Percentiles rank a stretch among this genome's conserved stretches.
Conservation (phyloP, 2,888 invertebrate genomes). For the Parelbella ahira region DNA sequence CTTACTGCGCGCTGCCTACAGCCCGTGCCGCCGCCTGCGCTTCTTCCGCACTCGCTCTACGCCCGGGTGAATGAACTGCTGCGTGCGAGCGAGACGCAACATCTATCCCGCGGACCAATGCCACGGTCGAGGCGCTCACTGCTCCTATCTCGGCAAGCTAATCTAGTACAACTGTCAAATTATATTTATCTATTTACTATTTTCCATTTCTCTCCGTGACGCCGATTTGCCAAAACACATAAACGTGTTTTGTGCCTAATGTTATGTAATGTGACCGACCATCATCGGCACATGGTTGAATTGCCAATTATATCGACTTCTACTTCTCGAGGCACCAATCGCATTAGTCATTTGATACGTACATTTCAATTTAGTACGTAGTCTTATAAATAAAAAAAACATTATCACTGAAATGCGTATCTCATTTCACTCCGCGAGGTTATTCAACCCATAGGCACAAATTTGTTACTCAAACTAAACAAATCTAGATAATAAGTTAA, state of each 20-base stretch:
- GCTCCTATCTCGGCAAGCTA: slow-evolving; percentile 56
- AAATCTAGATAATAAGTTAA: too few species aligned
- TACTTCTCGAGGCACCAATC: too few species aligned
- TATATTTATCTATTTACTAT: slow-evolving; percentile 31
- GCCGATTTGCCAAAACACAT: slow-evolving; percentile 3
- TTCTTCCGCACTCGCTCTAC: slow-evolving; percentile 64
- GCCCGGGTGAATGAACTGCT: slow-evolving; percentile 74
- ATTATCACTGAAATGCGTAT: too few species aligned
- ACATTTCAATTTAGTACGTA: too few species aligned
- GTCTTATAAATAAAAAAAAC: too few species aligned
- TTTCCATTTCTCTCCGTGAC: slow-evolving; percentile 29
- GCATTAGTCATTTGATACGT: too few species aligned
- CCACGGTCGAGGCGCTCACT: slow-evolving; percentile 65
- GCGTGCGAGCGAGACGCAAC: slow-evolving; percentile 55
- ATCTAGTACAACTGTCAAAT: slow-evolving; percentile 61
- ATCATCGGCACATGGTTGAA: background rate
- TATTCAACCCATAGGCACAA: too few species aligned
- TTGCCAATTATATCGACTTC: background rate
- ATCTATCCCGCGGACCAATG: slow-evolving; percentile 51
- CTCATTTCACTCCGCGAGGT: too few species aligned
- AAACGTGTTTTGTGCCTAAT: slow-evolving; percentile 6
- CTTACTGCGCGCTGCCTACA: slow-evolving; percentile 64
- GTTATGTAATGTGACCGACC: slow-evolving; percentile 4
- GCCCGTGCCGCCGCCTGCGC: slow-evolving; percentile 66
- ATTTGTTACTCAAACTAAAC: too few species aligned